phyloP scores from a whole-genome alignment of 2,113 vertebrate genomes.

The Antechinus stuartii region DNA sequence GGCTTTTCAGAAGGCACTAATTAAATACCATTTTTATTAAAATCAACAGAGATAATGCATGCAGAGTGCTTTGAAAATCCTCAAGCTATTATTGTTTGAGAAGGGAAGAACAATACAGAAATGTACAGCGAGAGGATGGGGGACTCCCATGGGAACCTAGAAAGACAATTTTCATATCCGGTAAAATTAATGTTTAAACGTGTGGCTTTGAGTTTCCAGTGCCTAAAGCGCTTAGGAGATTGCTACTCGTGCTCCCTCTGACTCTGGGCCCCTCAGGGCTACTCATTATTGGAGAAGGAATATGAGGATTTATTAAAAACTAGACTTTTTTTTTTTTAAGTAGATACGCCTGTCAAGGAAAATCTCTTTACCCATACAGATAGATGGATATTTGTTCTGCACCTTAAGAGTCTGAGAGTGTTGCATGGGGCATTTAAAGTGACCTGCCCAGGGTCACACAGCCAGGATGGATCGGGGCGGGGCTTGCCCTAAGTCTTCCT shows the following conservation, averaged over 20 bases:
- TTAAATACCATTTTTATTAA: slow-evolving; percentile 24
- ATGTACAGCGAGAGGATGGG: slow-evolving; percentile 2
- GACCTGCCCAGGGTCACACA: neutral
- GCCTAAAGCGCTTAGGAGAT: no score
- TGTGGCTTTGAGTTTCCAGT: neutral
- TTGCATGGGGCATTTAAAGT: neutral
- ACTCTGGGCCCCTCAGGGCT: neutral
- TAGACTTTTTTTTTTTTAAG: neutral
- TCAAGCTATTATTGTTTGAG: slow-evolving; percentile 10
- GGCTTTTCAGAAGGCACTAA: slow-evolving; percentile 41
- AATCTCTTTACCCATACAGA: neutral
- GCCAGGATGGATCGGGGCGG: neutral
- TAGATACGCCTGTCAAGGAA: neutral
- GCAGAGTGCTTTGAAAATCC: neutral
- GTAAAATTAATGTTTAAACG: slow-evolving; percentile 7
- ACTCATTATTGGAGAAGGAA: neutral
- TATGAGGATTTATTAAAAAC: neutral
- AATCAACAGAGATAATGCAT: neutral
- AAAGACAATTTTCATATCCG: slow-evolving; percentile 15
- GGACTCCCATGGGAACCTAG: neutral
- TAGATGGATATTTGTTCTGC: neutral
- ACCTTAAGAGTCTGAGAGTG: neutral
- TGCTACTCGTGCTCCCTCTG: neutral
- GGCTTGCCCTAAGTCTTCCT: neutral
- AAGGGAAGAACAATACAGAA: slow-evolving; percentile 35